Evolutionary conservation across 1,140 invertebrate species (phyloP).

Genomic region (Hyposmocoma kahamanoa): DNA sequence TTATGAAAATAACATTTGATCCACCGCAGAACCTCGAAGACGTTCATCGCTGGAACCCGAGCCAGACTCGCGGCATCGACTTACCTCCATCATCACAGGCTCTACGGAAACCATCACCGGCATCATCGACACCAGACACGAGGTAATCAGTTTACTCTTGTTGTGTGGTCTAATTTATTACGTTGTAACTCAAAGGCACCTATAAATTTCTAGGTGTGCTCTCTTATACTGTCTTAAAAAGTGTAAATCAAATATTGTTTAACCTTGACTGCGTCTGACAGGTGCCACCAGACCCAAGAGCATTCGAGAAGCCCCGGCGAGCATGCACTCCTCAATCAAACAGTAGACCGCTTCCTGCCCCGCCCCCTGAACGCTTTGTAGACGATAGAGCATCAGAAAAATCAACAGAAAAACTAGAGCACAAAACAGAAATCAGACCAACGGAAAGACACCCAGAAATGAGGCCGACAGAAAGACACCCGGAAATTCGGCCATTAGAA

Average conservation of each 20-base stretch:
- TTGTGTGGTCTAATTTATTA: too few species aligned
- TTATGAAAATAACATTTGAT: neutral
- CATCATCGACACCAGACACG: conserved; percentile 76
- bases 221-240: too few species aligned
- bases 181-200: too few species aligned
- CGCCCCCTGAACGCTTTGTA: conserved; percentile 46
- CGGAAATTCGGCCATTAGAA: conserved; percentile 2
- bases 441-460: conserved; percentile 1
- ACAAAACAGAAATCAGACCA: conserved; percentile 5
- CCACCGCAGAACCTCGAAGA: conserved; percentile 40
- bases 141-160: too few species aligned
- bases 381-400: conserved; percentile 11
- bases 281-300: conserved; percentile 61
- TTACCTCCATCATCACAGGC: conserved; percentile 73
- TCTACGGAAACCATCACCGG: conserved; percentile 80
- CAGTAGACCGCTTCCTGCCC: conserved; percentile 53
- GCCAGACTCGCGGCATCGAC: conserved; percentile 50
- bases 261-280: conserved; percentile 15
- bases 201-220: too few species aligned
- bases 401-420: neutral
- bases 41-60: conserved; percentile 59
- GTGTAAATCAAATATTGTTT: too few species aligned
- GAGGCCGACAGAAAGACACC: conserved; percentile 1
- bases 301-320: conserved; percentile 58
- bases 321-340: conserved; percentile 62